These are phyloP conservation scores for Pangasianodon gigas DNA, from an alignment of 2,113 vertebrate genomes.

Conservation along the genomic window DNA sequence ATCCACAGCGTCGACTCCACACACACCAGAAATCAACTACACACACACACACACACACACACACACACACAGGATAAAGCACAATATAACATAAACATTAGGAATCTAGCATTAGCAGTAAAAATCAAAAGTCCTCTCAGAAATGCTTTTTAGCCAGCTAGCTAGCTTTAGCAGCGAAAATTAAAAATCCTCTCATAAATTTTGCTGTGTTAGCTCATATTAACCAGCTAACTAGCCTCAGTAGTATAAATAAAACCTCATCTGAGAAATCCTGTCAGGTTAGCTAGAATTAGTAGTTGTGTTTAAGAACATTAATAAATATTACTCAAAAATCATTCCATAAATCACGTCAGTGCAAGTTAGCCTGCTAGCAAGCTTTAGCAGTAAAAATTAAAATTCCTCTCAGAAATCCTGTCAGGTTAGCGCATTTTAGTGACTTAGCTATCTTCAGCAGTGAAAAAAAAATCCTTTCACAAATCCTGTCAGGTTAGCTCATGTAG, in stretches of 20 bases:
- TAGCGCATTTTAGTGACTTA: too few species aligned
- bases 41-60: conserved; percentile 10
- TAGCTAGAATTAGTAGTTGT: background rate
- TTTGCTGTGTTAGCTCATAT: background rate
- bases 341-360: too few species aligned
- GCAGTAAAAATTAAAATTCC: too few species aligned
- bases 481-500: background rate
- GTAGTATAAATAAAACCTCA: too few species aligned
- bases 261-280: background rate
- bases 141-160: background rate
- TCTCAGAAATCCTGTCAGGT: too few species aligned
- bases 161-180: background rate
- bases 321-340: background rate
- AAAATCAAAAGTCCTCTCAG: background rate
- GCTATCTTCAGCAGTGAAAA: too few species aligned
- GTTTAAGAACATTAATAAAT: background rate
- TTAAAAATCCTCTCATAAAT: background rate
- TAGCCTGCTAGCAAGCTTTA: too few species aligned
- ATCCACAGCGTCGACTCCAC: background rate
- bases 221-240: too few species aligned
- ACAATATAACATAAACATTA: background rate
- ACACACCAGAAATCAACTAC: background rate
- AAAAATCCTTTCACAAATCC: too few species aligned
- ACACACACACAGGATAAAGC: background rate
- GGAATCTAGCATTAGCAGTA: background rate